A percentile compares a stretch with the other conserved stretches of the same genome.
Evolutionary conservation across 1,140 invertebrate species (phyloP).

Genomic region (Pinna nobilis): DNA sequence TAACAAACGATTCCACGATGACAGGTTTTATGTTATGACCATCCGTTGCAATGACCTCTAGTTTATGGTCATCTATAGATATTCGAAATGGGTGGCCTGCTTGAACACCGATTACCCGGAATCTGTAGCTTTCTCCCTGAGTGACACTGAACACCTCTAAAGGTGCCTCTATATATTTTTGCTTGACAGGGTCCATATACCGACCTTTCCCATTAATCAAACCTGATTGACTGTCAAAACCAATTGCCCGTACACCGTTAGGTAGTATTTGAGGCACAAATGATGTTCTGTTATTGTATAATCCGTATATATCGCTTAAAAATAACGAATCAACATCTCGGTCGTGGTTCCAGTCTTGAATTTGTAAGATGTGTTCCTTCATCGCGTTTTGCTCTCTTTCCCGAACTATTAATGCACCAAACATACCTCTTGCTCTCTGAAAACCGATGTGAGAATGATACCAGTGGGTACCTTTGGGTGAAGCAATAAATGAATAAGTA

Average conservation of each 20-base stretch:
- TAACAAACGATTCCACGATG: conserved; percentile 72
- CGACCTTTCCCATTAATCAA: conserved; percentile 68
- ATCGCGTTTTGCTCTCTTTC: conserved; percentile 25
- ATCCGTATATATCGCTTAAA: background rate
- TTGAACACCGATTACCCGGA: conserved; percentile 62
- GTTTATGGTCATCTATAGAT: conserved; percentile 88
- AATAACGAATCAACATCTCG: background rate
- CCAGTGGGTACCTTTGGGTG: conserved; percentile 45
- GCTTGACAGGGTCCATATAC: conserved; percentile 33
- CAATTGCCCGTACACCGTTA: conserved; percentile 37
- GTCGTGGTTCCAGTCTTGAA: conserved; percentile 60
- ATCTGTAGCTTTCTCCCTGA: conserved; percentile 50
- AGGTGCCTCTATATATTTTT: conserved; percentile 57
- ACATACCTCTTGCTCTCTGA: conserved; percentile 43
- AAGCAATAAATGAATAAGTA: conserved; percentile 78
- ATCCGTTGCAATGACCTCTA: conserved; percentile 87
- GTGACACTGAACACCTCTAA: conserved; percentile 55
- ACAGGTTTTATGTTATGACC: conserved; percentile 86
- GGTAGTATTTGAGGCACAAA: conserved; percentile 26
- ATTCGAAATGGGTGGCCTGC: conserved; percentile 73
- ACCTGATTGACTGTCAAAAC: conserved; percentile 55
- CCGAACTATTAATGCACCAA: conserved; percentile 50
- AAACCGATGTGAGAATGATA: conserved; percentile 50
- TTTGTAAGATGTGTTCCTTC: conserved; percentile 47
- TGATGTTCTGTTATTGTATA: conserved; percentile 26